A percentile compares a stretch with the other conserved stretches of the same genome.
These are phyloP conservation scores for Zootoca vivipara DNA, from an alignment of 2,113 vertebrate genomes.

Conservation along the genomic window DNA sequence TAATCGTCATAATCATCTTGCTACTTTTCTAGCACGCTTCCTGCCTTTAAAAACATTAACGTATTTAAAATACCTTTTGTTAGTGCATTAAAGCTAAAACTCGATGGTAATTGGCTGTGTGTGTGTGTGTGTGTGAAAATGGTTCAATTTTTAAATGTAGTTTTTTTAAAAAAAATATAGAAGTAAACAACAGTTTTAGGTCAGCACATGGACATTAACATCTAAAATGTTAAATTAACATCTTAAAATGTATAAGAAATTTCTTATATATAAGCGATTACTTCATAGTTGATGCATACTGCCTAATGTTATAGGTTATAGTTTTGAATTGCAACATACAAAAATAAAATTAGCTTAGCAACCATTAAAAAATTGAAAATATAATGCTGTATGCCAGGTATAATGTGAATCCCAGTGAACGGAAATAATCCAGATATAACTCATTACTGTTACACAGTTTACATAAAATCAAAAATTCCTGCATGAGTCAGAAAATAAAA, in stretches of 20 bases:
- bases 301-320: too few relatives aligned
- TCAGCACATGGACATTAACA: too few relatives aligned
- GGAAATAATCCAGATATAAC: neutral
- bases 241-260: too few relatives aligned
- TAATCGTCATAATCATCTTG: neutral
- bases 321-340: too few relatives aligned
- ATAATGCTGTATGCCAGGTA: neutral
- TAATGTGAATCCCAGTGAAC: neutral
- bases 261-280: too few relatives aligned
- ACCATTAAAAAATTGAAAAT: too few relatives aligned
- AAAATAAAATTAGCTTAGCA: too few relatives aligned
- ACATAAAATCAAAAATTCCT: neutral
- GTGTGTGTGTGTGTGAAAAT: neutral
- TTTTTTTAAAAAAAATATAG: neutral
- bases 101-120: neutral
- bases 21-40: neutral
- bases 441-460: neutral
- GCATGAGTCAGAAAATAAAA: neutral
- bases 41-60: neutral
- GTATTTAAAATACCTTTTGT: neutral
- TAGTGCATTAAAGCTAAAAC: neutral
- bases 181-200: neutral
- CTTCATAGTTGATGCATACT: too few relatives aligned
- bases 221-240: too few relatives aligned
- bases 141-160: too few relatives aligned